Conservation (phyloP, 1,140 invertebrate genomes). For the Trachymyrmex cornetzi region DNA sequence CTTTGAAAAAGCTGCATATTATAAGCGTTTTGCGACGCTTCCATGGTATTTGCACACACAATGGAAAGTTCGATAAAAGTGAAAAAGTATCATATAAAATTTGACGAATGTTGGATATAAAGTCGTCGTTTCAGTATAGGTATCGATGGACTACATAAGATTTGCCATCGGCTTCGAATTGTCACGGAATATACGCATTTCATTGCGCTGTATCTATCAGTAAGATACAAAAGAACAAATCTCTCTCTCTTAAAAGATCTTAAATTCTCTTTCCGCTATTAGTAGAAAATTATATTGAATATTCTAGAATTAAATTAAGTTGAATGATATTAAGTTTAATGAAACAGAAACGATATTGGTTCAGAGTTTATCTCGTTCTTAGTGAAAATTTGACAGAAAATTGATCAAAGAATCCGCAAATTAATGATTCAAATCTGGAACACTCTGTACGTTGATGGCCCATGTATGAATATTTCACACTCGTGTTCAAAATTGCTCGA, state of each 20-base stretch:
- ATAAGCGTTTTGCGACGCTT: neutral
- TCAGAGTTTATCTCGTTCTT: neutral
- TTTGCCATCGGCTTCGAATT: neutral
- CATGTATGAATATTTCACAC: conserved; percentile 47
- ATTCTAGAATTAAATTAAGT: conserved; percentile 14
- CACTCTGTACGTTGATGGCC: neutral
- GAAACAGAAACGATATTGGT: neutral
- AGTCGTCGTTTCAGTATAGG: neutral
- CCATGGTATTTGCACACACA: neutral
- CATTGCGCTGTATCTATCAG: neutral
- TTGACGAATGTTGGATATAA: conserved; percentile 29
- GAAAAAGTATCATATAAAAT: conserved; percentile 5
- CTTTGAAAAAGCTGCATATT: neutral
- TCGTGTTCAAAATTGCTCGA: conserved; percentile 43
- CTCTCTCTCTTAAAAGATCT: neutral
- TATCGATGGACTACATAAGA: neutral
- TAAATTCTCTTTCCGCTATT: neutral
- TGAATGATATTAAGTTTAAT: neutral
- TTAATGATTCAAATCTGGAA: neutral
- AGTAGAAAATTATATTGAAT: neutral
- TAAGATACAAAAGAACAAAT: neutral
- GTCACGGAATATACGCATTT: neutral
- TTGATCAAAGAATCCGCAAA: conserved; percentile 25
- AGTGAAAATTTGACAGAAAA: conserved; percentile 20
- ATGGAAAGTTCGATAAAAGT: neutral